Percentiles rank a stretch among this genome's conserved stretches.
phyloP scores from a whole-genome alignment of 1,140 invertebrate genomes.

The Pomacea maculata region DNA sequence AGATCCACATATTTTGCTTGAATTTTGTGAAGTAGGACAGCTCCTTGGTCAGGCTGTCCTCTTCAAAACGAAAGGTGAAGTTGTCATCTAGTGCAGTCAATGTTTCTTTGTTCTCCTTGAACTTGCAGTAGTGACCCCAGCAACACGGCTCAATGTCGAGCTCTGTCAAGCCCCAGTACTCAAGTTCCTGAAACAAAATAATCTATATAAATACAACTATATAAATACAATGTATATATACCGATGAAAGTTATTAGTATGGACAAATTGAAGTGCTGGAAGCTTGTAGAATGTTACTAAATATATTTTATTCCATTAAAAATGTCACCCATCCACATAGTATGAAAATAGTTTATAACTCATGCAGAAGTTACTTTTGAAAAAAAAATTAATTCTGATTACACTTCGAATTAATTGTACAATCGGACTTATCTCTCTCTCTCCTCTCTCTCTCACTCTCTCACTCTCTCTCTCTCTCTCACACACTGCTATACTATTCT shows the following conservation, averaged over 20 bases:
- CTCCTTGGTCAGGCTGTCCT: constrained; percentile 45
- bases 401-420: no score
- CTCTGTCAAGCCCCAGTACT: constrained; percentile 63
- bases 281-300: neutral
- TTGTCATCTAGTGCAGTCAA: constrained; percentile 61
- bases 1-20: constrained; percentile 56
- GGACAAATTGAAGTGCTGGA: neutral
- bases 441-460: no score
- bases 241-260: neutral
- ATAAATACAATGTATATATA: no score
- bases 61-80: constrained; percentile 52
- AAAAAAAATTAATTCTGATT: no score
- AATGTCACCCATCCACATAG: no score
- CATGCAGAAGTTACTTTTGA: no score
- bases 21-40: constrained; percentile 43
- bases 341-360: no score
- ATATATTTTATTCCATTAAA: no score
- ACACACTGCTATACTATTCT: no score
- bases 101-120: constrained; percentile 58
- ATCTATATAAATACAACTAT: neutral
- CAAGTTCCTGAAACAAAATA: constrained; percentile 51
- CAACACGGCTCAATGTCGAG: constrained; percentile 62
- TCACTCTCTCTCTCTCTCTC: no score
- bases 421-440: no score
- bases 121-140: constrained; percentile 62